phyloP scores from a whole-genome alignment of 2,113 vertebrate species.

The Macquaria australasica region DNA sequence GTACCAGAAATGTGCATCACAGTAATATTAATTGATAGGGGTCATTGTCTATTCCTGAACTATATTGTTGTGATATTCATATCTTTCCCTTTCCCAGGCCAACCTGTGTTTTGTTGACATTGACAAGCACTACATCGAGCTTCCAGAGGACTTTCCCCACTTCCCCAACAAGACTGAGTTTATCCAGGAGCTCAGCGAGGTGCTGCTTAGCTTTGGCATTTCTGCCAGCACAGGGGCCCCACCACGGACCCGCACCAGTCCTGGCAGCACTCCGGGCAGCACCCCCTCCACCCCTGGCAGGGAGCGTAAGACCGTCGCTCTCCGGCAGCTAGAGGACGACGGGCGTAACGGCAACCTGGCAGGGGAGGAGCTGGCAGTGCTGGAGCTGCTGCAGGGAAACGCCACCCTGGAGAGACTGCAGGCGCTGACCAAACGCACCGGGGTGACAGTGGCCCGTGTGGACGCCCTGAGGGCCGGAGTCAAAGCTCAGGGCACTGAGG shows the following conservation, averaged over 20 bases:
- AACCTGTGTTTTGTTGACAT: constrained; percentile 96
- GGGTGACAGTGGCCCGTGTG: constrained; percentile 87
- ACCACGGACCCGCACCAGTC: constrained; percentile 81
- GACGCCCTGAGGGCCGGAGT: constrained; percentile 77
- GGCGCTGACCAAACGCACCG: constrained; percentile 89
- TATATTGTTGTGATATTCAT: background rate
- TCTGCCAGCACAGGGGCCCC: constrained; percentile 82
- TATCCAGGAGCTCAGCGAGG: constrained; percentile 91
- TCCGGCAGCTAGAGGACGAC: constrained; percentile 89
- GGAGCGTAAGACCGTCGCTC: constrained; percentile 84
- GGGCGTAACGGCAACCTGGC: constrained; percentile 91
- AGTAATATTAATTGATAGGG: background rate
- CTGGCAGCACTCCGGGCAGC: constrained; percentile 73
- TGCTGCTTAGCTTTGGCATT: constrained; percentile 88
- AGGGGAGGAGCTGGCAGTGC: constrained; percentile 83
- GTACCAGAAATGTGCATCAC: background rate
- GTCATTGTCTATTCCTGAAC: background rate
- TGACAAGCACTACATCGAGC: constrained; percentile 92
- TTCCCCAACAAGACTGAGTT: constrained; percentile 93
- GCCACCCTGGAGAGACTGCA: constrained; percentile 91
- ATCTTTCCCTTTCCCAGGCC: constrained; percentile 83
- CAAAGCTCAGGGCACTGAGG: constrained; percentile 69
- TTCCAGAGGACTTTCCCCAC: constrained; percentile 94
- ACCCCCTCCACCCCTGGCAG: constrained; percentile 81
- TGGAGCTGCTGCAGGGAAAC: constrained; percentile 90